phyloP scores from a whole-genome alignment of 2,797 vertebrate genomes.

The Manis pentadactyla region DNA sequence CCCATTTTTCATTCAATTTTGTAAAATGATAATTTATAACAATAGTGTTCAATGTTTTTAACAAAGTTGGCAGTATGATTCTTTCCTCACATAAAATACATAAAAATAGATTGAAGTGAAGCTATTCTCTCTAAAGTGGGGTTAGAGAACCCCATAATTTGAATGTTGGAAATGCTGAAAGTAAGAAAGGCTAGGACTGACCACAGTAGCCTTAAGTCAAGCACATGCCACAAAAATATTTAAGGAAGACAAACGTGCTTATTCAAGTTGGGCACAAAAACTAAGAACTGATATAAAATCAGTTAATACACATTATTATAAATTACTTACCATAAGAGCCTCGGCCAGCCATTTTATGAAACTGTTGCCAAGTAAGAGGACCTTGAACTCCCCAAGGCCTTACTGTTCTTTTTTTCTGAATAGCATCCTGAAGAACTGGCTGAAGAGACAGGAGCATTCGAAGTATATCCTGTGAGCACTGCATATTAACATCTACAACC shows the following conservation, averaged over 20 bases:
- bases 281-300: neutral
- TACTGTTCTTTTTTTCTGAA: slow-evolving; percentile 98
- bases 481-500: slow-evolving; percentile 94
- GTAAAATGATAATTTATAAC: slow-evolving; percentile 27
- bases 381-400: slow-evolving; percentile 99
- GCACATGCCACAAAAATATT: slow-evolving; percentile 8
- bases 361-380: slow-evolving; percentile 99
- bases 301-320: neutral
- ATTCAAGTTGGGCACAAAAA: neutral
- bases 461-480: slow-evolving; percentile 99
- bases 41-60: neutral
- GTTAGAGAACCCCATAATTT: neutral
- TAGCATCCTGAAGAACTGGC: slow-evolving; percentile 97
- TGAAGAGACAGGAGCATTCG: slow-evolving; percentile 97
- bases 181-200: neutral
- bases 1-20: neutral
- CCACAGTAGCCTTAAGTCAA: neutral
- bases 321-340: slow-evolving; percentile 95
- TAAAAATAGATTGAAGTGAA: slow-evolving; percentile 30
- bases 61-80: neutral
- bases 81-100: slow-evolving; percentile 47
- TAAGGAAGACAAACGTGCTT: neutral
- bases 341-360: slow-evolving; percentile 99
- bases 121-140: neutral
- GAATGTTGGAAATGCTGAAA: slow-evolving; percentile 6